Evolutionary conservation across 1,140 invertebrate genomes (phyloP).

Genomic region (Drosophila auraria): DNA sequence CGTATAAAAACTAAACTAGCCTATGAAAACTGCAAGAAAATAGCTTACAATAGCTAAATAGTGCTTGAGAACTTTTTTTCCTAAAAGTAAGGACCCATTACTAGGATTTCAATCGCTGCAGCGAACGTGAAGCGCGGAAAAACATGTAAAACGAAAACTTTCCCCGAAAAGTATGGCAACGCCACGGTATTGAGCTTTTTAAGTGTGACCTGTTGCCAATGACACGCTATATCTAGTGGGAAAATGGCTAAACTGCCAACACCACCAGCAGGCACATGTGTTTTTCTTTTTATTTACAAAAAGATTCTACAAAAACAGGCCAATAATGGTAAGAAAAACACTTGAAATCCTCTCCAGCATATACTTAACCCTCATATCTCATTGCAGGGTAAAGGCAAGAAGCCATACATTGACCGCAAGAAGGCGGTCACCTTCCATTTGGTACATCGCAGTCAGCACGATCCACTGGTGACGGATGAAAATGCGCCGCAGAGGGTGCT

Average conservation of each 20-base stretch:
- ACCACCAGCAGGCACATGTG: conserved; percentile 23
- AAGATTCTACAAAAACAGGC: conserved; percentile 18
- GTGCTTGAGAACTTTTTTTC: too few relatives aligned
- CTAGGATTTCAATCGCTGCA: too few relatives aligned
- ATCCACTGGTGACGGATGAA: conserved; percentile 95
- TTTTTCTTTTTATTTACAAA: conserved; percentile 36
- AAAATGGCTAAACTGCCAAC: conserved; percentile 5
- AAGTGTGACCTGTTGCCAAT: not conserved
- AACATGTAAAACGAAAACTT: too few relatives aligned
- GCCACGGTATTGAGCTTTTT: too few relatives aligned
- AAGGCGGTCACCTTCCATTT: conserved; percentile 96
- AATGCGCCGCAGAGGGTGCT: conserved; percentile 94
- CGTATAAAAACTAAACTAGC: too few relatives aligned
- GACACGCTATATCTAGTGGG: too few relatives aligned
- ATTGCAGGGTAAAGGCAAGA: conserved; percentile 90
- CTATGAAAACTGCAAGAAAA: too few relatives aligned
- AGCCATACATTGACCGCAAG: conserved; percentile 97
- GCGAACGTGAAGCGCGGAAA: too few relatives aligned
- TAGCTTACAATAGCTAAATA: too few relatives aligned
- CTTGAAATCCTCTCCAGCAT: not conserved
- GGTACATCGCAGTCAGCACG: conserved; percentile 96
- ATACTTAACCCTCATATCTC: not conserved
- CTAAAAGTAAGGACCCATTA: too few relatives aligned
- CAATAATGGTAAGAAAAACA: conserved; percentile 34
- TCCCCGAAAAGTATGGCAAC: too few relatives aligned